Base-by-base conservation (phyloP, 2,113 vertebrate species). In the Aplodontia rufa region DNA sequence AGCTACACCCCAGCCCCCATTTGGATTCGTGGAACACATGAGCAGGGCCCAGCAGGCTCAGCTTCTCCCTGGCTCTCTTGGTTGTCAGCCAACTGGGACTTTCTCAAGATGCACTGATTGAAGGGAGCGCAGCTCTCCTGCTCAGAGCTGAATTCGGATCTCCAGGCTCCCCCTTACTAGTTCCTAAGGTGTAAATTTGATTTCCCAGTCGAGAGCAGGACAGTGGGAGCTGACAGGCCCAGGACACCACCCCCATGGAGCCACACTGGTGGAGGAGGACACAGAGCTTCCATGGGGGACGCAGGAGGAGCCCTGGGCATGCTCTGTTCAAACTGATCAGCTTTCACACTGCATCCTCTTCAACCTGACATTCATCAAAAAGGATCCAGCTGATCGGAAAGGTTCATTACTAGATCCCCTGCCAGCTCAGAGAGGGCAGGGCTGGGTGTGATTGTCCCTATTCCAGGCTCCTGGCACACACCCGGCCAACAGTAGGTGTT, bases 241-340 rank as follows among this genome's bases (percentile, higher is more conserved):
- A 30, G 28, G 49, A 19, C 9, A 3, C 45, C 24, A 8, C 2
- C 42, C 53, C 12, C 8, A 3, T 1, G 19, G 42, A 19, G 30
- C 11, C 45, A 58, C 53, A 3, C 53, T 72, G 85, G 62, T 11
- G 0, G 72, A 64, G 24, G 35, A 12, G n/a, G 51, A 26, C 55
- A 64, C 37, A 12, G 19, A 17, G 30, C 20, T 0, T 30, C 3
- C 0, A 0, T 5, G n/a, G 51, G 42, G 51, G 28, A 66, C n/a
- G 17, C 0, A 19, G 0, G 35, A 10, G 37, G 30, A 4, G 26
- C 71, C 4, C 26, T 10, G 1, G 30, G 35, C 4, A 16, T 0
- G 9, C 40, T 45, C 10, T 0, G 6, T 68, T 68, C 32, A 10
- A 6, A 26, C 0, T 0, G n/a, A n/a, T n/a, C n/a, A n/a, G n/a